Base-by-base conservation (phyloP, 2,888 invertebrate species). In the Nematopogon swammerdamellus region DNA sequence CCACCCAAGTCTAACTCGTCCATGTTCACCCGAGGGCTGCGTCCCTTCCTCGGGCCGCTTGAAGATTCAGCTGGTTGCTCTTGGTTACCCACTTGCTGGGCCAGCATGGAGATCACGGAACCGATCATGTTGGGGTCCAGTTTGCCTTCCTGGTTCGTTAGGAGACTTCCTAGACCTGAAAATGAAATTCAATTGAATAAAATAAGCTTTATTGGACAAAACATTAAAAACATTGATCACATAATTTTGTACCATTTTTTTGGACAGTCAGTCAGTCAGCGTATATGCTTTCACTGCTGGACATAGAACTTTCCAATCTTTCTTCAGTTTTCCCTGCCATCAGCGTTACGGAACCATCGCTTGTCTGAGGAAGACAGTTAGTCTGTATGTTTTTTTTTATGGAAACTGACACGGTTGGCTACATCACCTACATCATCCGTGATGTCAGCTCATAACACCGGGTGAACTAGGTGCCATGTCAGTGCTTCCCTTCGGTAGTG, bases 121-220 rank as follows among this genome's bases (percentile, higher is more conserved):
- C 75, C 60, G 62, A 83, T 62, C 72, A 85, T 64, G 63, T 82
- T 65, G 61, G 85, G 67, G 79, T 80, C 63, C 72, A 81, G 68
- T 77, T 85, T 63, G 67, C 85, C 68, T 74, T 82, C 63, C 83
- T 80, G 58, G 64, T 81, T 60, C 68, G 84, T 80, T 68, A 87
- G 57, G 72, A 81, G 54, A 71, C 85, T 64, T 64, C 83, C 76
- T 1, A 80, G 56, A 55, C 75, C 80, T 80, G 63, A 1, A 65
- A 68, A 44, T 11, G 17, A 19, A 25, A 18, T n/a, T n/a, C n/a
- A 19, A 16, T 46, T 16, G 6, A 18, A 44, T 14, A 18, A 51
- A 45, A 44, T 18, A 48, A 17, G 10, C 1, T 16, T 44, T 6
- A 8, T 25, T 25, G 25, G 25, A 25, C 4, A 25, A 8, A 25